A percentile compares a stretch with the other conserved stretches of the same genome.
Evolutionary conservation across 2,113 vertebrate species (phyloP).

Genomic region (Lycocorax pyrrhopterus): DNA sequence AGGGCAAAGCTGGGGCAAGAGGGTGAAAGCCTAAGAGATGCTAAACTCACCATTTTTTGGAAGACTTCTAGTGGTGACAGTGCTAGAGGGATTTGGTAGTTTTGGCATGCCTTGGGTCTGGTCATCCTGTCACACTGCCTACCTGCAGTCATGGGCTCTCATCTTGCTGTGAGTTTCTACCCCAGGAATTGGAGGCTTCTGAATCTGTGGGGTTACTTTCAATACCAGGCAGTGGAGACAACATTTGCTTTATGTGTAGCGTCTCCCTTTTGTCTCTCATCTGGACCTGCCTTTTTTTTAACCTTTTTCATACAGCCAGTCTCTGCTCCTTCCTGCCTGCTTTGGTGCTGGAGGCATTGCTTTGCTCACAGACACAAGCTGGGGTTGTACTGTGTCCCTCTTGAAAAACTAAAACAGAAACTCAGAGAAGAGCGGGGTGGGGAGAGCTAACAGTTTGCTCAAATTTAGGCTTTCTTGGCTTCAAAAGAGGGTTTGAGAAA

Average conservation of each 20-base stretch:
- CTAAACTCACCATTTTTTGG: background rate
- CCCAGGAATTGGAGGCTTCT: background rate
- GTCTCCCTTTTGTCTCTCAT: background rate
- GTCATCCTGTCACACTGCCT: background rate
- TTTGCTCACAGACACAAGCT: background rate
- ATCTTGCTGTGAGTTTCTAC: background rate
- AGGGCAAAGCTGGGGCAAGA: background rate
- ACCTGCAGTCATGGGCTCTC: background rate
- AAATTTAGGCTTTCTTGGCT: background rate
- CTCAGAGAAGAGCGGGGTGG: background rate
- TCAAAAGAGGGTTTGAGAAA: background rate
- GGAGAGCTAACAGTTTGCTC: background rate
- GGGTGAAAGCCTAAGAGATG: background rate
- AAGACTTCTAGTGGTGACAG: background rate
- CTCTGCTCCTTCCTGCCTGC: background rate
- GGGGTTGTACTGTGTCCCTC: background rate
- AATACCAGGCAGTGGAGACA: background rate
- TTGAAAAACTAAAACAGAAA: background rate
- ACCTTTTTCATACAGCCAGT: accelerated
- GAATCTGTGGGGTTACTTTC: background rate
- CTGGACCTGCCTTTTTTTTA: background rate
- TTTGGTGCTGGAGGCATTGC: background rate
- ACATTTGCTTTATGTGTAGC: background rate
- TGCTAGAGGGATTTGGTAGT: background rate
- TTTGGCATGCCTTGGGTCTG: background rate